Evolutionary conservation across 1,140 invertebrate species (phyloP), one percentile per base, ranked within the genome.

Genomic region (Stratiolaelaps scimitus): DNA sequence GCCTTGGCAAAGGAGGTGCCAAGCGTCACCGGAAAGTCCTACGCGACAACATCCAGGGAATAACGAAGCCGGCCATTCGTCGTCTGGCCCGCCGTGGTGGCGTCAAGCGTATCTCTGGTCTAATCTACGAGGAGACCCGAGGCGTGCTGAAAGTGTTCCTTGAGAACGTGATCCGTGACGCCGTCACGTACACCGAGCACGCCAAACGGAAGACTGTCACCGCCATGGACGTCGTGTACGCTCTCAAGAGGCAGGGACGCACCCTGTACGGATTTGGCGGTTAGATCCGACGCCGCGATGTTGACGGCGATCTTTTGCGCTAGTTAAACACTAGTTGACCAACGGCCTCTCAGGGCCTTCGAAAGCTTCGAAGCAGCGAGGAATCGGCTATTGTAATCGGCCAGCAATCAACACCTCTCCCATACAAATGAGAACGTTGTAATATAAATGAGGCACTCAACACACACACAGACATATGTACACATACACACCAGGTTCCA

Each of bases 141-240:
- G 81, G 81, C 71, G 83, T 85, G 0, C 74, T 87, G n/a, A 88
- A 86, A 74, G 82, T 86, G 0, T 89, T 89, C 75, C 75, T 89
- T 65, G 85, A 87, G 74, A 88, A 87, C 72, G 84, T 88, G 0
- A 88, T 88, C 72, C 79, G 85, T 66, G 86, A 88, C 75, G 84
- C 85, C 13, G 84, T 88, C 64, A 88, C 85, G n/a, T 88, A 88
- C 77, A 86, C 84, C 13, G 85, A 85, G 74, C 84, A 88, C 74
- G 84, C 85, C 69, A 88, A 87, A 77, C 77, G 86, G 69, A 89
- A 88, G 77, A 89, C 87, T 20, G 80, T 83, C 43, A 89, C 87
- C 10, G 85, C 86, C 64, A 89, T 89, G 86, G 86, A 90, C 73
- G 85, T 89, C 17, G 87, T 90, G 23, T 89, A 89, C 72, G 86